Evolutionary conservation across 2,797 vertebrate genomes (phyloP).

Genomic region (Coreius guichenoti): DNA sequence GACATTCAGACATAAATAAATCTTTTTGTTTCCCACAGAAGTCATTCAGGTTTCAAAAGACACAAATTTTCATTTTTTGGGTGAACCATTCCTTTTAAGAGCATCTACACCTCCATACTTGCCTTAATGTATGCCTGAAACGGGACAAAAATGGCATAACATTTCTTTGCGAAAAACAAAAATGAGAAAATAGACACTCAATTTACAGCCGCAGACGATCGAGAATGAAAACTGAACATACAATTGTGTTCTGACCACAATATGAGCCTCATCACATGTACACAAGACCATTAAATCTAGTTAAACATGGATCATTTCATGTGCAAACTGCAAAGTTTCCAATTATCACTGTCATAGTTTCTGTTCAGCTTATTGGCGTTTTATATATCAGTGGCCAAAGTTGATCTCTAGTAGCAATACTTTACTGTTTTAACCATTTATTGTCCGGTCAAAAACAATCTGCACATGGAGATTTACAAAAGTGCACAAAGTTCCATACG

Average conservation of each 20-base stretch:
- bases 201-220: neutral
- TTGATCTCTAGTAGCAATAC: neutral
- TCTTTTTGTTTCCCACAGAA: neutral
- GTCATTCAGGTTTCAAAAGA: neutral
- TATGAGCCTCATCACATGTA: neutral
- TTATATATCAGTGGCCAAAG: neutral
- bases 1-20: neutral
- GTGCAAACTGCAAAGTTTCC: neutral
- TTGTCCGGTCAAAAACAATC: neutral
- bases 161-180: neutral
- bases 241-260: neutral
- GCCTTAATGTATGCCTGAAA: neutral
- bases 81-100: conserved; percentile 2
- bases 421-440: neutral
- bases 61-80: neutral
- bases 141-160: neutral
- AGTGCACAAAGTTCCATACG: neutral
- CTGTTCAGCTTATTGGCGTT: neutral
- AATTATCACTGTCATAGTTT: neutral
- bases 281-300: neutral
- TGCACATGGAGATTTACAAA: too few species aligned
- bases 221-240: neutral
- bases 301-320: neutral
- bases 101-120: neutral
- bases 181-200: neutral